These are phyloP conservation scores for Hecatera dysodea DNA, from an alignment of 2,888 invertebrate species.

Conservation along the genomic window DNA sequence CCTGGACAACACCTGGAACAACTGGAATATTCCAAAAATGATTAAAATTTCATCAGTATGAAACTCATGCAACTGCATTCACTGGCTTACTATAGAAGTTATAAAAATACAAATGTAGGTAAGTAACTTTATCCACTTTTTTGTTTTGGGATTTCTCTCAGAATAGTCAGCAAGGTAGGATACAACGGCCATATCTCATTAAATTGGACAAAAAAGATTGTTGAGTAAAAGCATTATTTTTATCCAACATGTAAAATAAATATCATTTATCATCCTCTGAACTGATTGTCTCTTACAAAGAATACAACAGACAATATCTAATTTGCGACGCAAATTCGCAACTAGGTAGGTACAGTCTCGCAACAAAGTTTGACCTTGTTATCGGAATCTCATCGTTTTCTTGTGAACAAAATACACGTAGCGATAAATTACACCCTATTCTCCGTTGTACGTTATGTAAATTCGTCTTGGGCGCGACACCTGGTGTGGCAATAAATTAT, in stretches of 20 bases:
- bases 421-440: conserved; percentile 77
- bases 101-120: too few relatives aligned
- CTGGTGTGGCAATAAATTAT: conserved; percentile 86
- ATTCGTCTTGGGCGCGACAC: conserved; percentile 83
- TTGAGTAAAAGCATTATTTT: too few relatives aligned
- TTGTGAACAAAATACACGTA: conserved; percentile 77
- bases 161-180: too few relatives aligned
- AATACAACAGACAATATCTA: conserved; percentile 58
- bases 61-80: too few relatives aligned
- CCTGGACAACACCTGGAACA: too few relatives aligned
- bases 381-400: conserved; percentile 77
- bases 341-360: conserved; percentile 32
- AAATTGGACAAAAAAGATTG: too few relatives aligned
- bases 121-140: too few relatives aligned
- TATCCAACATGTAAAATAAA: neutral
- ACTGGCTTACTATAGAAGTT: too few relatives aligned
- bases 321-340: conserved; percentile 66
- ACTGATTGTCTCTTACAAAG: conserved; percentile 25
- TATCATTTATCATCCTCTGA: conserved; percentile 3
- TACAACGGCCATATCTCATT: too few relatives aligned
- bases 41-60: neutral
- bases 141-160: too few relatives aligned
- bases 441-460: conserved; percentile 77
- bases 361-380: conserved; percentile 69
- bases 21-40: neutral